Evolutionary conservation across 2,797 vertebrate genomes (phyloP).

Genomic region (Melopsittacus undulatus): DNA sequence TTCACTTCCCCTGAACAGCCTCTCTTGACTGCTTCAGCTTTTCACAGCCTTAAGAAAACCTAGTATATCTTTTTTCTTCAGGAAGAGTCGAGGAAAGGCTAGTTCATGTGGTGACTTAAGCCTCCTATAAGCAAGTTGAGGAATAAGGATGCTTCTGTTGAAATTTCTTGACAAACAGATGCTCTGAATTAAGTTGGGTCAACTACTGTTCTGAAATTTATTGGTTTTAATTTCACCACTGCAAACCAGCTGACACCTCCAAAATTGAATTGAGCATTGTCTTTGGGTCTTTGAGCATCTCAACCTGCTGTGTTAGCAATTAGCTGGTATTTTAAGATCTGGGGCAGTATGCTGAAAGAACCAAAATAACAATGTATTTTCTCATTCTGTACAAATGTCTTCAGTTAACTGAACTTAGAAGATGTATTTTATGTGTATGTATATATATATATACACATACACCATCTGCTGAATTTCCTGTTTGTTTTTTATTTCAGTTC

Average conservation of each 20-base stretch:
- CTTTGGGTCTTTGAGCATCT: not conserved
- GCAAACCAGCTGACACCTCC: not conserved
- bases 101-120: not conserved
- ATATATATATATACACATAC: not conserved
- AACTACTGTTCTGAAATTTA: not conserved
- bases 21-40: not conserved
- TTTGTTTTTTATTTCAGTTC: not conserved
- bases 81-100: not conserved
- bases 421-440: not conserved
- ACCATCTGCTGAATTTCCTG: not conserved
- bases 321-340: not conserved
- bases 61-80: not conserved
- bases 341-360: not conserved
- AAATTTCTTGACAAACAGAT: not conserved
- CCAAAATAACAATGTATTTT: not conserved
- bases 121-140: not conserved
- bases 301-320: not conserved
- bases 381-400: not conserved
- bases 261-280: not conserved
- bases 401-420: not conserved
- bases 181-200: not conserved
- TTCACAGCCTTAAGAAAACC: not conserved
- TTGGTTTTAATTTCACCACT: not conserved
- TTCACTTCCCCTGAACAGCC: not conserved
- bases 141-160: not conserved